Percentiles rank a stretch among this genome's conserved stretches.
phyloP scores from a whole-genome alignment of 2,113 vertebrate genomes.

The Typhlomys cinereus region DNA sequence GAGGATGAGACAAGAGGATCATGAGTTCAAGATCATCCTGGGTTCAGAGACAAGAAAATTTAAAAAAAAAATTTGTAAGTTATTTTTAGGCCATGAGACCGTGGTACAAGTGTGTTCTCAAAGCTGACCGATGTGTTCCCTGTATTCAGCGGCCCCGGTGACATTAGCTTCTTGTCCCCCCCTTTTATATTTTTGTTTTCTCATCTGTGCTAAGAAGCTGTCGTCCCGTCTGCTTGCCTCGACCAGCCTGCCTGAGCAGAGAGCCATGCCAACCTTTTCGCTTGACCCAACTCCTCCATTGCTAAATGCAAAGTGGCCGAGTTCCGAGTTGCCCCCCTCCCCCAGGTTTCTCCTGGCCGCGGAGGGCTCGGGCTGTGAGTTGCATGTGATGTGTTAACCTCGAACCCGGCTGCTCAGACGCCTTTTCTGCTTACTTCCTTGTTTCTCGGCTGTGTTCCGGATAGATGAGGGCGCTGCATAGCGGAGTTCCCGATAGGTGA shows the following conservation, averaged over 20 bases:
- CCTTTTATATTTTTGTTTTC: not conserved
- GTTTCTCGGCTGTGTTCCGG: conserved; percentile 81
- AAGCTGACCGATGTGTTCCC: not conserved
- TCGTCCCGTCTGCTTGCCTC: conserved; percentile 46
- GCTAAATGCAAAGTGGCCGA: not conserved
- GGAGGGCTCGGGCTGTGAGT: conserved; percentile 69
- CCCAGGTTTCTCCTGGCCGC: conserved; percentile 5
- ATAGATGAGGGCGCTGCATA: conserved; percentile 83
- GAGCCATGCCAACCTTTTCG: not conserved
- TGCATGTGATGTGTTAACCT: conserved; percentile 68
- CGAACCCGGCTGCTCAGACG: conserved; percentile 78
- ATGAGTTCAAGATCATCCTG: not conserved
- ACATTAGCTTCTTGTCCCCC: not conserved
- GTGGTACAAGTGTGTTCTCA: not conserved
- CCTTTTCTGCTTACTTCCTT: conserved; percentile 82
- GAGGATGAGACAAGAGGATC: not conserved
- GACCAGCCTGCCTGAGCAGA: not conserved
- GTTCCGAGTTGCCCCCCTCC: conserved; percentile 34
- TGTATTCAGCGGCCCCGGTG: not conserved
- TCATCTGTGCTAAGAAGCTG: conserved; percentile 17
- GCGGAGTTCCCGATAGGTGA: conserved; percentile 81
- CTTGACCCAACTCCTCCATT: not conserved
- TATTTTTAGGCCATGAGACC: not conserved
- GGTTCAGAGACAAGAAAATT: not conserved
- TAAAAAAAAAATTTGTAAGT: not conserved